phyloP scores from a whole-genome alignment of 1,140 invertebrate species.

The Zaprionus taronus region DNA sequence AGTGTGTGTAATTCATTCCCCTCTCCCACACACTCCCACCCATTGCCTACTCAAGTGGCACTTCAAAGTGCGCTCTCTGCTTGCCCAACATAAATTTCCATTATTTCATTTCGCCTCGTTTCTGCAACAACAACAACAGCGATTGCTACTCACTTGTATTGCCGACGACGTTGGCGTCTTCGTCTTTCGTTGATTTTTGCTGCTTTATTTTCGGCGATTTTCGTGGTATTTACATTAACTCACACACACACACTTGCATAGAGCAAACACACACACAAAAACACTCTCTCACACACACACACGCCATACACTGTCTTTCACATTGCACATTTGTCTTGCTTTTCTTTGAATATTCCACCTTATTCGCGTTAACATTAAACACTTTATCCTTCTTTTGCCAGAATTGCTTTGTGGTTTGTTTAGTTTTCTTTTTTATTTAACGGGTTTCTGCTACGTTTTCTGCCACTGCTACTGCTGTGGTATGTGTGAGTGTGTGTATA shows the following conservation, averaged over 20 bases:
- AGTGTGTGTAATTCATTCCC: neutral
- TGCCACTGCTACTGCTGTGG: constrained; percentile 18
- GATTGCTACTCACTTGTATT: constrained; percentile 47
- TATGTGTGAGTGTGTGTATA: constrained; percentile 52
- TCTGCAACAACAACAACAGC: constrained; percentile 52
- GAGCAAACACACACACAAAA: constrained; percentile 25
- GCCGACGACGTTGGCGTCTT: constrained; percentile 37
- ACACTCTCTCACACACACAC: constrained; percentile 37
- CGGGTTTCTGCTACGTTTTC: constrained; percentile 7
- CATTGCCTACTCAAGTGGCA: constrained; percentile 42
- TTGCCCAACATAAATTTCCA: constrained; percentile 69
- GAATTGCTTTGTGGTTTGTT: constrained; percentile 54
- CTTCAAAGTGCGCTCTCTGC: constrained; percentile 53
- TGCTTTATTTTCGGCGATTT: constrained; percentile 75
- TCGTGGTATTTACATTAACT: constrained; percentile 77
- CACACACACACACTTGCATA: constrained; percentile 17
- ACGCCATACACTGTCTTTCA: constrained; percentile 56
- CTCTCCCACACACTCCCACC: neutral
- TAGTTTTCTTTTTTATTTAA: constrained; percentile 31
- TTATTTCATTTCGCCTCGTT: constrained; percentile 73
- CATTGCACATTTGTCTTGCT: constrained; percentile 67
- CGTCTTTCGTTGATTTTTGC: constrained; percentile 71
- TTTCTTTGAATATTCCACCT: constrained; percentile 21
- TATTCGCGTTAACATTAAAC: constrained; percentile 18
- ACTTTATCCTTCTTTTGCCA: constrained; percentile 15